Evolutionary conservation across 2,888 invertebrate genomes (phyloP).

Genomic region (Pterostichus niger): DNA sequence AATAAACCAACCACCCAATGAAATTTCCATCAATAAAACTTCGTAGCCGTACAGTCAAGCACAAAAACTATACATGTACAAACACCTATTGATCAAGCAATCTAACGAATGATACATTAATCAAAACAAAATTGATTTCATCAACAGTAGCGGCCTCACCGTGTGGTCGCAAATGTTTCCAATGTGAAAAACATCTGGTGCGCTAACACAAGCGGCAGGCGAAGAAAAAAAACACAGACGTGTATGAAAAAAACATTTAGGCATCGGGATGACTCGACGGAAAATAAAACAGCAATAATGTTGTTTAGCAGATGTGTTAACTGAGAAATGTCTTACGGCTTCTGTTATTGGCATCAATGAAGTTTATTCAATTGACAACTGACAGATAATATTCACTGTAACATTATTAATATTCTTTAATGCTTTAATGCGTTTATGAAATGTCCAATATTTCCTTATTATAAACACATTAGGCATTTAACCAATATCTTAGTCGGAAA

Average conservation of each 20-base stretch:
- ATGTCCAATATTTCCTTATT: constrained; percentile 16
- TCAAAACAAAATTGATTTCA: constrained; percentile 43
- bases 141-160: constrained; percentile 34
- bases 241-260: constrained; percentile 55
- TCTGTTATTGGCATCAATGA: constrained; percentile 46
- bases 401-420: constrained; percentile 39
- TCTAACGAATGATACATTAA: constrained; percentile 43
- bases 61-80: constrained; percentile 25
- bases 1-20: no score
- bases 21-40: background rate
- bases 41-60: background rate
- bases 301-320: constrained; percentile 60
- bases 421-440: constrained; percentile 25
- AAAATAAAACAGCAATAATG: constrained; percentile 56
- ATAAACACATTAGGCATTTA: no score
- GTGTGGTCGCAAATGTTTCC: constrained; percentile 44
- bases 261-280: constrained; percentile 41
- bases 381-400: background rate
- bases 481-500: no score
- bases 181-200: constrained; percentile 57
- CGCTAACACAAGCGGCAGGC: constrained; percentile 22
- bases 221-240: constrained; percentile 34
- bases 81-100: constrained; percentile 46
- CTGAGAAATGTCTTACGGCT: constrained; percentile 21
- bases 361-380: constrained; percentile 22